These are phyloP conservation scores for Sphaerophoria rueppellii DNA, from an alignment of 2,888 invertebrate species.

Conservation along the genomic window DNA sequence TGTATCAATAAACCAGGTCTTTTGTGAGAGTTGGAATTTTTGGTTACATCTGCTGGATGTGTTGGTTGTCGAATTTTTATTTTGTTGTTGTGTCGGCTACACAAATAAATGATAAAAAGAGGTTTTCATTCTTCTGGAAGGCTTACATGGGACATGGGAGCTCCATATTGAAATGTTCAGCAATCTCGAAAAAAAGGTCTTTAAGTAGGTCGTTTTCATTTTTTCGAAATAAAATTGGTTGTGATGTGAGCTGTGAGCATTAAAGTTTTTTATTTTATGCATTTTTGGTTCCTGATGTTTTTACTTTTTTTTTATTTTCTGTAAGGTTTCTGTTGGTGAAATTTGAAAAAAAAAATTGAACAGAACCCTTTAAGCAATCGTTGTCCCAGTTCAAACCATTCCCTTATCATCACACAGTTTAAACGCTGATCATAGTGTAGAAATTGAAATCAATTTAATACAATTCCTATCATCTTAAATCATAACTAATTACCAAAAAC, in stretches of 20 bases:
- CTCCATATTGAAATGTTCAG: constrained; percentile 11
- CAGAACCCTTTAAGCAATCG: too few species aligned
- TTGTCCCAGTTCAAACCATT: too few species aligned
- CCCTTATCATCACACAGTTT: too few species aligned
- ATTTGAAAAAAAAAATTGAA: too few species aligned
- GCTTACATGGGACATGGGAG: constrained; percentile 16
- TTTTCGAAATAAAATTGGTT: constrained; percentile 10
- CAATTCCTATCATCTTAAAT: too few species aligned
- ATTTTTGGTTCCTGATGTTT: neutral
- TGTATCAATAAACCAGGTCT: constrained; percentile 28
- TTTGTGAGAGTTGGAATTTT: constrained; percentile 49
- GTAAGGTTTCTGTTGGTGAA: neutral
- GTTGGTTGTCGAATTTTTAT: constrained; percentile 15
- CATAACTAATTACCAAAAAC: neutral
- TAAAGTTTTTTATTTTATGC: neutral
- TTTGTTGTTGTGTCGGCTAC: neutral
- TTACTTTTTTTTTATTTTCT: neutral
- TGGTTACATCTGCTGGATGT: constrained; percentile 59
- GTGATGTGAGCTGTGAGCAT: neutral
- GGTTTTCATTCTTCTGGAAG: neutral
- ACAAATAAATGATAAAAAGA: constrained; percentile 2
- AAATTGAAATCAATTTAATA: too few species aligned
- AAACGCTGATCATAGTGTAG: too few species aligned
- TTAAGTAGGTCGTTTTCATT: constrained; percentile 24
- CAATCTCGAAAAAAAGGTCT: constrained; percentile 9